Conservation (phyloP, 1,140 invertebrate species). For the Diabrotica undecimpunctata region DNA sequence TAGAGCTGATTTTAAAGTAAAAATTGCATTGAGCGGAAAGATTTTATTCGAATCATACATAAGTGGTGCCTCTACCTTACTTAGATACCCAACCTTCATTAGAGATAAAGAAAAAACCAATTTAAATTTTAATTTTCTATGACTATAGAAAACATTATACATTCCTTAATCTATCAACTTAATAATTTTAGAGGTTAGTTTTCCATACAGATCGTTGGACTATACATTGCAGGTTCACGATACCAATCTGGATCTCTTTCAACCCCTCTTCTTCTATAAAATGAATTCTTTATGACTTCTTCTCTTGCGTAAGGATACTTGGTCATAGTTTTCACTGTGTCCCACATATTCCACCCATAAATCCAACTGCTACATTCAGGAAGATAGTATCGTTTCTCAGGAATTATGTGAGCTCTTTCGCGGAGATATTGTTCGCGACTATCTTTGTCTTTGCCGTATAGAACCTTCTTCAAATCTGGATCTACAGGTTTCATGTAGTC, state of each 20-base stretch:
- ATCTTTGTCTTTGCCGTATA: constrained; percentile 36
- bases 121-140: no score
- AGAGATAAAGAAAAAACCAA: no score
- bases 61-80: no score
- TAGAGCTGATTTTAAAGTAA: no score
- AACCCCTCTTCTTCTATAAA: constrained; percentile 43
- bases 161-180: no score
- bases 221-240: constrained; percentile 35
- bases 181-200: neutral
- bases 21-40: no score
- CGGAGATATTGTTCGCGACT: constrained; percentile 38
- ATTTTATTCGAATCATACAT: no score
- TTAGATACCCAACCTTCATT: no score
- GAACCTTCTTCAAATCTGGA: constrained; percentile 32
- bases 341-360: constrained; percentile 45
- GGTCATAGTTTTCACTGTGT: constrained; percentile 31
- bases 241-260: constrained; percentile 44
- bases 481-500: constrained; percentile 40
- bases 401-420: constrained; percentile 36
- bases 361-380: constrained; percentile 39
- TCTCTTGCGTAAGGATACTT: constrained; percentile 38
- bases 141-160: no score
- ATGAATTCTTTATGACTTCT: constrained; percentile 42
- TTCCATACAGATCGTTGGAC: constrained; percentile 39
- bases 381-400: constrained; percentile 42